These are phyloP conservation scores for Anguilla rostrata DNA, from an alignment of 2,113 vertebrate species.

Conservation along the genomic window DNA sequence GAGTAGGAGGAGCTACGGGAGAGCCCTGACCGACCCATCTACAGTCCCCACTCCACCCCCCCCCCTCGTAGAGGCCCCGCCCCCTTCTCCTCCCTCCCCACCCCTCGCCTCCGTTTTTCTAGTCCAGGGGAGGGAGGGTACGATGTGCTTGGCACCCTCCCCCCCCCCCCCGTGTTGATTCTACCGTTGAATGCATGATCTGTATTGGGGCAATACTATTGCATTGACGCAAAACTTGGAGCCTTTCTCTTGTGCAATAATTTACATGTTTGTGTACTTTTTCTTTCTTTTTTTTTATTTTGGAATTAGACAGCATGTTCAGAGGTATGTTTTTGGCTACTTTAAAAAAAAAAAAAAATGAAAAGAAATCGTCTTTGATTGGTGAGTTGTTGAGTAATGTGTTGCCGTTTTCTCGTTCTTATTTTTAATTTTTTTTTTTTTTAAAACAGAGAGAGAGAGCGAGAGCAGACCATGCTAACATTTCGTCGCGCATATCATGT, in stretches of 20 bases:
- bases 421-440: constrained; percentile 67
- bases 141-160: constrained; percentile 86
- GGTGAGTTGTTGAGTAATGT: constrained; percentile 97
- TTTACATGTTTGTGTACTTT: constrained; percentile 99
- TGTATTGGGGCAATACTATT: constrained; percentile 99
- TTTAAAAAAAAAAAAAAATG: constrained; percentile 59
- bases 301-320: constrained; percentile 98
- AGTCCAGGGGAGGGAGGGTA: constrained; percentile 88
- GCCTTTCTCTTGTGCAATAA: constrained; percentile 99
- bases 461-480: constrained; percentile 90
- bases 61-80: constrained; percentile 62
- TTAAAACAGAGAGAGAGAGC: constrained; percentile 70
- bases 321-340: constrained; percentile 93
- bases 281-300: constrained; percentile 72
- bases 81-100: constrained; percentile 68
- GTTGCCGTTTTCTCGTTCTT: constrained; percentile 90
- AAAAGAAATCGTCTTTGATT: constrained; percentile 90
- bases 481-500: constrained; percentile 98
- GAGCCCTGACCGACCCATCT: constrained; percentile 57
- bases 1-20: constrained; percentile 77
- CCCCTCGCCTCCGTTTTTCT: constrained; percentile 71
- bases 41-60: constrained; percentile 73
- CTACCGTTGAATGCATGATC: constrained; percentile 99
- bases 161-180: constrained; percentile 64
- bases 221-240: constrained; percentile 99